Evolutionary conservation across 2,888 invertebrate species (phyloP).

Genomic region (Drosophila birchii): DNA sequence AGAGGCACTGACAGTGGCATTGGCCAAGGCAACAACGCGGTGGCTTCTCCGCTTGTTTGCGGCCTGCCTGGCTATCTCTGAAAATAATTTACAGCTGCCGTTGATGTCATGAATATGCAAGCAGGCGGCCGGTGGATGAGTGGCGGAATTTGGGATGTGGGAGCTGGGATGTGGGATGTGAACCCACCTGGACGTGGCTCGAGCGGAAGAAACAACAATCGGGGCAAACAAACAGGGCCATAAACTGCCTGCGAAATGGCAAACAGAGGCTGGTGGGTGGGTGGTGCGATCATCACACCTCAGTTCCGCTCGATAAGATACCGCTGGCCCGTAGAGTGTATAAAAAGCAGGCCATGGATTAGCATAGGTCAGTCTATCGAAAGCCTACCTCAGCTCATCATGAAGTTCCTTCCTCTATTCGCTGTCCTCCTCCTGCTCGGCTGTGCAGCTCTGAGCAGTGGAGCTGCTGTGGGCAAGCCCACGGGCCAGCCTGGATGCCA

Average conservation of each 20-base stretch:
- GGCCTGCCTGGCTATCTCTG: slow-evolving; percentile 65
- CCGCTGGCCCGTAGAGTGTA: slow-evolving; percentile 26
- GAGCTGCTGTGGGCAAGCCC: slow-evolving; percentile 38
- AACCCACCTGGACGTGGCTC: slow-evolving; percentile 19
- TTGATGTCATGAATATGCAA: slow-evolving; percentile 74
- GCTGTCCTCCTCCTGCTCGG: slow-evolving; percentile 42
- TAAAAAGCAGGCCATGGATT: slow-evolving; percentile 43
- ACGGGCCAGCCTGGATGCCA: slow-evolving; percentile 71
- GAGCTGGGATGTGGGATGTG: not conserved
- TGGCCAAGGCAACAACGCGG: slow-evolving; percentile 30
- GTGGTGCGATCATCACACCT: slow-evolving; percentile 31
- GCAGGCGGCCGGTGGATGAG: slow-evolving; percentile 35
- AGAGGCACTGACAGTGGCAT: slow-evolving; percentile 11
- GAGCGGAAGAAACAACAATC: slow-evolving; percentile 48
- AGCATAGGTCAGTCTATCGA: slow-evolving; percentile 54
- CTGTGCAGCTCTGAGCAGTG: slow-evolving; percentile 24
- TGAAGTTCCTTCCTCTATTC: slow-evolving; percentile 53
- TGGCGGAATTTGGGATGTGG: slow-evolving; percentile 1
- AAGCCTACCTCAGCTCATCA: slow-evolving; percentile 21
- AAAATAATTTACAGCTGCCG: slow-evolving; percentile 71
- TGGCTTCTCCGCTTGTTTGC: slow-evolving; percentile 60
- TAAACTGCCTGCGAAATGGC: slow-evolving; percentile 57
- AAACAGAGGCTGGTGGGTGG: slow-evolving; percentile 40
- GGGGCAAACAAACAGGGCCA: slow-evolving; percentile 68
- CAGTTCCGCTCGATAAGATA: slow-evolving; percentile 64